Evolutionary conservation across 2,888 invertebrate genomes (phyloP).

Genomic region (Drosophila anomelani): DNA sequence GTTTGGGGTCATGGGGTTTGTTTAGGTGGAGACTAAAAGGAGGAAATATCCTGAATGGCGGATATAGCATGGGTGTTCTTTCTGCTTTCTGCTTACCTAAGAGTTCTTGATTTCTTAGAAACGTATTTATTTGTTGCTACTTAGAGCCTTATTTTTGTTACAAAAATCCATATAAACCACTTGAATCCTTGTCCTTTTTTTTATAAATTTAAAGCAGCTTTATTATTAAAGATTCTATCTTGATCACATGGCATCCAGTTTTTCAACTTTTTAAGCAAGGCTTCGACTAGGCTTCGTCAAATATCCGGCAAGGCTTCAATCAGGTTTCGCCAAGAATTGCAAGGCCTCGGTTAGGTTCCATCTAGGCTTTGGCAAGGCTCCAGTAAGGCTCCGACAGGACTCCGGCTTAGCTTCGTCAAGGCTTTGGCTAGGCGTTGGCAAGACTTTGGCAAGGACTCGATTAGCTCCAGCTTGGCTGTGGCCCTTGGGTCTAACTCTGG

Average conservation of each 20-base stretch:
- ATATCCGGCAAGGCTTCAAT: neutral
- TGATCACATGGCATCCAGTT: too few relatives aligned
- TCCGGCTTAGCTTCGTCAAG: neutral
- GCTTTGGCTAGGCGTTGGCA: neutral
- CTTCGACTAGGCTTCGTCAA: neutral
- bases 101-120: neutral
- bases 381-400: too few relatives aligned
- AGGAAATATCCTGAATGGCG: neutral
- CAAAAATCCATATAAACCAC: too few relatives aligned
- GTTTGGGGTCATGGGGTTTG: neutral
- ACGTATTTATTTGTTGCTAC: neutral
- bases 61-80: neutral
- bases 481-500: neutral
- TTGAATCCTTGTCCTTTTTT: too few relatives aligned
- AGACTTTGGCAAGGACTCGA: neutral
- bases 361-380: neutral
- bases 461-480: too few relatives aligned
- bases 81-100: neutral
- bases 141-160: too few relatives aligned
- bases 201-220: neutral
- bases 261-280: neutral
- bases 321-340: neutral
- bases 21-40: accelerated
- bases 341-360: neutral
- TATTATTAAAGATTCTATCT: too few relatives aligned